Conservation (phyloP, 2,113 vertebrate species). For the Oxyura jamaicensis region DNA sequence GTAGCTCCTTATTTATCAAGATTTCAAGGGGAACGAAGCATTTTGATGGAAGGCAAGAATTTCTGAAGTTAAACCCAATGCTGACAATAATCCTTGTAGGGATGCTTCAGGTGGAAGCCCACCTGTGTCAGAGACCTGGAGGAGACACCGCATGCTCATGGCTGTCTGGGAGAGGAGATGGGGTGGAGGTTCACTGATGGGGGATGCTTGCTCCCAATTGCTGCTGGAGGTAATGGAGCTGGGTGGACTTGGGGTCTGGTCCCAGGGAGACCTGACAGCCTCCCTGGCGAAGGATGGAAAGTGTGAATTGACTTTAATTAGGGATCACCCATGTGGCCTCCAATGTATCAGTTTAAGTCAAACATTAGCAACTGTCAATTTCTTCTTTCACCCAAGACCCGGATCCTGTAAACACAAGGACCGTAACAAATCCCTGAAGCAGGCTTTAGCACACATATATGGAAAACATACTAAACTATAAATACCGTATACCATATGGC, state of each 20-base stretch:
- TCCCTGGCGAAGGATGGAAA: conserved; percentile 6
- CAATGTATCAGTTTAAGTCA: conserved; percentile 53
- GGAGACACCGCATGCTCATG: rapidly evolving
- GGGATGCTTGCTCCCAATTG: rapidly evolving
- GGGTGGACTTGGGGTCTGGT: background rate
- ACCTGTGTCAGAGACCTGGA: background rate
- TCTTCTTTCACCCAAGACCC: conserved; percentile 55
- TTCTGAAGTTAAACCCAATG: background rate
- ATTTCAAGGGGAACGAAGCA: background rate
- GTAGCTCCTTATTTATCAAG: conserved; percentile 25
- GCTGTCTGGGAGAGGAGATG: background rate
- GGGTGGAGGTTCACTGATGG: background rate
- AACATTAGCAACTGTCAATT: conserved; percentile 52
- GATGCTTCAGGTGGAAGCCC: background rate
- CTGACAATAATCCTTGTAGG: background rate
- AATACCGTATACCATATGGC: conserved; percentile 65
- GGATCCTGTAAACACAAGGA: conserved; percentile 58
- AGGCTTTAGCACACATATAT: conserved; percentile 41
- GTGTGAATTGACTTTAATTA: conserved; percentile 49
- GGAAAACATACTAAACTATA: conserved; percentile 64
- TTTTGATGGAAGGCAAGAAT: conserved; percentile 10
- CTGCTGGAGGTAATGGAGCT: background rate
- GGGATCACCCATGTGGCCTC: conserved; percentile 4
- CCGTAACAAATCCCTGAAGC: conserved; percentile 55
- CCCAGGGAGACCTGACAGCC: background rate